phyloP scores from a whole-genome alignment of 2,113 vertebrate genomes.

The Chunga burmeisteri region DNA sequence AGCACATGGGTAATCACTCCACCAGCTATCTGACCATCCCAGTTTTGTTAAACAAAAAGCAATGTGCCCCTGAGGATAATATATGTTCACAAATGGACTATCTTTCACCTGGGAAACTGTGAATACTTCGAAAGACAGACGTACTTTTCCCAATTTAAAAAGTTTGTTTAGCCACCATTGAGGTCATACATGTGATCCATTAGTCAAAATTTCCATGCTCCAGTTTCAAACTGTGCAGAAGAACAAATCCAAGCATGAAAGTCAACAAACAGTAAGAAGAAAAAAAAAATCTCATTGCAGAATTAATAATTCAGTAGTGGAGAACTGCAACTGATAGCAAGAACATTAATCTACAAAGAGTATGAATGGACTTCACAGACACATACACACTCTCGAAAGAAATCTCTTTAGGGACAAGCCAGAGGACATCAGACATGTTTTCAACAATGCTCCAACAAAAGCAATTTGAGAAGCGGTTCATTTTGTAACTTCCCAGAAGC shows the following conservation, averaged over 20 bases:
- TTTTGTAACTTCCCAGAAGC: neutral
- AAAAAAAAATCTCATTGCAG: neutral
- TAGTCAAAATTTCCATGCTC: neutral
- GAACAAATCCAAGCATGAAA: slow-evolving; percentile 10
- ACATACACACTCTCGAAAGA: neutral
- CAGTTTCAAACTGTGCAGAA: neutral
- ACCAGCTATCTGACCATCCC: neutral
- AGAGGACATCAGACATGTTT: neutral
- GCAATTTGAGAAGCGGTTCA: neutral
- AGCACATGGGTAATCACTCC: neutral
- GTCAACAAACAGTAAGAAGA: neutral
- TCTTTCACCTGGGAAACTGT: neutral
- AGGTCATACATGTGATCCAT: neutral
- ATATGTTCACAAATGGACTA: neutral
- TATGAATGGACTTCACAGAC: neutral
- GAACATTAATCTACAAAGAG: neutral
- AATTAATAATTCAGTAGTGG: slow-evolving; percentile 28
- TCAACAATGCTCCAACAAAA: neutral
- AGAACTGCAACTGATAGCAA: neutral
- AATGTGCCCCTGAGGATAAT: neutral
- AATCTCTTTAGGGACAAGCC: neutral
- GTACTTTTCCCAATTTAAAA: neutral
- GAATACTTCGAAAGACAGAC: neutral
- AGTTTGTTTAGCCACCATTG: neutral
- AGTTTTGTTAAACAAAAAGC: neutral